These are phyloP conservation scores for Pheosia gnoma DNA, from an alignment of 2,888 invertebrate species.

Conservation along the genomic window DNA sequence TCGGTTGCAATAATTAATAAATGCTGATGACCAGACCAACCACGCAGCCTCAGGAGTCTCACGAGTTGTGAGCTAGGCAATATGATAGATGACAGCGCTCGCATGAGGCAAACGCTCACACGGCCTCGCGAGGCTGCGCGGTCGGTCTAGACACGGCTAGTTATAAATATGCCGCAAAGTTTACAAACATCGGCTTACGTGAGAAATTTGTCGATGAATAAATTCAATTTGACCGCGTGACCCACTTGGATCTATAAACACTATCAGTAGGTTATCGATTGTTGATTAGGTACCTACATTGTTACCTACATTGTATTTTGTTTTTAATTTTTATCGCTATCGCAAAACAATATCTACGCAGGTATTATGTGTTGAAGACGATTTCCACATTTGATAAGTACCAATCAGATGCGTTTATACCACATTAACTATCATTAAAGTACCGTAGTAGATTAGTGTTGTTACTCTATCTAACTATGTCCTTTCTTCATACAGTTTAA, in stretches of 20 bases:
- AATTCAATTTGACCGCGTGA: constrained; percentile 25
- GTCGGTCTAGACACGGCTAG: no score
- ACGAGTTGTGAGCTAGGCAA: no score
- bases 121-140: no score
- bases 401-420: not conserved
- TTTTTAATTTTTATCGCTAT: constrained; percentile 33
- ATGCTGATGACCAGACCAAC: not conserved
- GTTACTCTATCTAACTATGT: no score
- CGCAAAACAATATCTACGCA: constrained; percentile 12
- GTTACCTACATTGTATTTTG: no score
- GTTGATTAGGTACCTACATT: no score
- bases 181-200: constrained; percentile 19
- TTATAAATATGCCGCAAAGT: constrained; percentile 16
- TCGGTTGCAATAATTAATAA: constrained; percentile 13
- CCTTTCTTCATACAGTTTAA: no score
- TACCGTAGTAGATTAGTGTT: not conserved
- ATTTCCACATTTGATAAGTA: constrained; percentile 12
- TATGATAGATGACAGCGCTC: no score
- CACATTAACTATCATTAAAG: not conserved
- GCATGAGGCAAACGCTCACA: no score
- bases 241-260: not conserved
- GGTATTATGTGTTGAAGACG: constrained; percentile 7
- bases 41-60: no score
- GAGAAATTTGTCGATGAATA: constrained; percentile 30
- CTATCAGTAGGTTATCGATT: not conserved